Base-by-base conservation (phyloP, 2,797 vertebrate genomes). In the Anolis apletophallus region DNA sequence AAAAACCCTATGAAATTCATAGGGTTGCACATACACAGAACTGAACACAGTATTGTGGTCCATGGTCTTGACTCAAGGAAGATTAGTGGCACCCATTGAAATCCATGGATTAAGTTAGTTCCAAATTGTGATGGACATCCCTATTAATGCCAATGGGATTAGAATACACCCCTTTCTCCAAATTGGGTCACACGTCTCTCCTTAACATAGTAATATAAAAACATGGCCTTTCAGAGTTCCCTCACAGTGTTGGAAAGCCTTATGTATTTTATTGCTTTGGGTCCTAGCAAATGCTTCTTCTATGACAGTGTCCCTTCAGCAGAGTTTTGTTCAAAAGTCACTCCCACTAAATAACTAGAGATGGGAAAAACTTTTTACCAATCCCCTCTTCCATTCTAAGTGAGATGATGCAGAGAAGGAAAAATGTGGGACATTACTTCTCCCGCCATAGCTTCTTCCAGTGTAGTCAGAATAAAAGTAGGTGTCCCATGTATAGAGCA, bases 191-290 rank as follows among this genome's bases (percentile, higher is more conserved):
- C 29, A 32, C 21, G 64, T 64, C 46, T 71, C 21, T 19, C 19
- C 12, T 19, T 7, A 10, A 12, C 12, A 13, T 13, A 8, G 5
- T 80, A 85, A 88, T 81, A 84, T 73, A 11, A 26, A 90, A 6
- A 6, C 1, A 6, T 61, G 7, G 46, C 57, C 26, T 11, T 72
- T 67, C 46, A 40, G 16, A n/a, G 81, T 89, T 78, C 34, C 17
- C 88, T 82, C 13, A n/a, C n/a, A 68, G 23, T 32, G 32, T 82
- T 87, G 82, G 71, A 89, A 91, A 91, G 29, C 55, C 14, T 29
- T 71, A 13, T 40, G 16, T n/a, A 12, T 80, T 67, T 75, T 11
- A 52, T 12, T 74, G 5, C 3, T 5, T 50, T 74, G 40, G 11
- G 29, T 74, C 72, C 40, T 75, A 6, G 29, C 23, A 26, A 50